Evolutionary conservation across 1,140 invertebrate genomes (phyloP).

Genomic region (Diprion similis): DNA sequence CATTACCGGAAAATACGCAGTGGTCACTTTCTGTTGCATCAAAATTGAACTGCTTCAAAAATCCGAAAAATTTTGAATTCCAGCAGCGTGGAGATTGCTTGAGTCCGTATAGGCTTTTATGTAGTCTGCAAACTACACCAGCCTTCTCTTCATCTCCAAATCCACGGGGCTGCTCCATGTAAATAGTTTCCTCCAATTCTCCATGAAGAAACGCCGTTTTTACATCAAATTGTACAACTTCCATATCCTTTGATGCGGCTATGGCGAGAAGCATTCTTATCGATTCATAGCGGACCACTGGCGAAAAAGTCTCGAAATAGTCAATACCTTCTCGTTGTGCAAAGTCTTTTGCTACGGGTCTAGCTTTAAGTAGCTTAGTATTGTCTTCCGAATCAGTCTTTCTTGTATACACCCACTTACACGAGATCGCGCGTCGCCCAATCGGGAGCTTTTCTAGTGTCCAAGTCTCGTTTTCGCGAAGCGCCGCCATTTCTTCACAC

Average conservation of each 20-base stretch:
- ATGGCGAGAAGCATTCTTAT: background rate
- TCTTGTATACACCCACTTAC: conserved; percentile 41
- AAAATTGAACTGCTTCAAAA: conserved; percentile 30
- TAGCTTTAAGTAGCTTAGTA: conserved; percentile 23
- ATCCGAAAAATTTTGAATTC: conserved; percentile 41
- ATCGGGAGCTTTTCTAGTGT: conserved; percentile 32
- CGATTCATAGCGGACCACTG: background rate
- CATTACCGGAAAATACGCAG: conserved; percentile 35
- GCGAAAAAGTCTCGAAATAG: conserved; percentile 45
- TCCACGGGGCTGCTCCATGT: conserved; percentile 38
- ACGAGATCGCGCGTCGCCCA: conserved; percentile 30
- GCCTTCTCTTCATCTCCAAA: too few species aligned
- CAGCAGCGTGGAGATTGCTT: conserved; percentile 53
- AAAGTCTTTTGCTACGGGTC: conserved; percentile 52
- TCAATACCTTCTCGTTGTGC: conserved; percentile 42
- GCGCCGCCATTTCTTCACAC: conserved; percentile 35
- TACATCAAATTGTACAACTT: conserved; percentile 13
- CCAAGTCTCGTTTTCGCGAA: conserved; percentile 36
- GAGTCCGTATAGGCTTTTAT: conserved; percentile 53
- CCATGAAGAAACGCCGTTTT: conserved; percentile 17
- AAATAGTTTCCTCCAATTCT: conserved; percentile 17
- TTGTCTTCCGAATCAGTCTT: conserved; percentile 38
- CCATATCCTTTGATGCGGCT: background rate
- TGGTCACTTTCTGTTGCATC: conserved; percentile 31
- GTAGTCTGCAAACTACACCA: conserved; percentile 30